Base-by-base conservation (phyloP, 2,888 invertebrate genomes). In the Melanotus villosus region DNA sequence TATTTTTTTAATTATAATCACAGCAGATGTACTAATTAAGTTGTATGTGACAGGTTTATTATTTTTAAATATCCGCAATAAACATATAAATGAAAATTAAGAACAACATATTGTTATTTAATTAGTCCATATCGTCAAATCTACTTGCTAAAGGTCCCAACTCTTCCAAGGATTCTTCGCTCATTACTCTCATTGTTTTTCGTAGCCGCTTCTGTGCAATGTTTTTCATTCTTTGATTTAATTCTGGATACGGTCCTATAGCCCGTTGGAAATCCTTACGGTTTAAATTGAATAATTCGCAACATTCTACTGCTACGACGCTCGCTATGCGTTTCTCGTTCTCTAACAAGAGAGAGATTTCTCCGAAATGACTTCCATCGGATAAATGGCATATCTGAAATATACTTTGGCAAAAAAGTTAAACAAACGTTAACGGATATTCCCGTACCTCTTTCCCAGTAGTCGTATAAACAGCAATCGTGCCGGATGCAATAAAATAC, bases 391-490 rank as follows among this genome's bases (percentile, higher is more conserved):
- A 85, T 2, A 86, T 77, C 85, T 86, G 58, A 67, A 76, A 71
- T 56, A 26, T 26, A 26, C 7, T 26, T 26, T 26, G n/a, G n/a
- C n/a, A 26, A 26, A 26, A 26, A 5, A 26, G 26, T 26, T 62
- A n/a, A n/a, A n/a, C n/a, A n/a, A n/a, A n/a, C n/a, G n/a, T n/a
- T n/a, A n/a, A n/a, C n/a, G n/a, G n/a, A n/a, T n/a, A n/a, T n/a
- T n/a, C n/a, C n/a, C n/a, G n/a, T n/a, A 90, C 89, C 85, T 90
- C 91, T 75, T 87, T 87, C 19, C 90, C 90, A 14, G 87, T 88
- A 9, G 86, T 82, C 0, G 90, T 89, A 62, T 87, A 86, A 5
- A 90, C 86, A 2, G 89, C 88, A 0, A 90, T 90, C 0, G 89
- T 89, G 5, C 91, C 91, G 32, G 84, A 85, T 0, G 87, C 86